Base-by-base conservation (phyloP, 2,113 vertebrate species). In the Myocastor coypus region DNA sequence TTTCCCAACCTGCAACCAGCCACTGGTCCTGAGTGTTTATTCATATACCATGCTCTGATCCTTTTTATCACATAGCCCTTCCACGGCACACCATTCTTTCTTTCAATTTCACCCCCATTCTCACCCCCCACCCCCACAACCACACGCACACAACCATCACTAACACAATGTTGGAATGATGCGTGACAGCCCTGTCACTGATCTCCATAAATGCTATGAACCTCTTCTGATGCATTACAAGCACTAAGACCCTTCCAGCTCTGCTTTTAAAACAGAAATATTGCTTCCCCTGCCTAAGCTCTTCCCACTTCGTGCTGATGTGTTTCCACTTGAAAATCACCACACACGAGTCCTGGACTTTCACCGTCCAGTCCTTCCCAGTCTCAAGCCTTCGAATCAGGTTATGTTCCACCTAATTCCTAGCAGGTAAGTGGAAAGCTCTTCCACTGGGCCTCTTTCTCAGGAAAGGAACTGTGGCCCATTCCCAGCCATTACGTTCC, bases 261-360 rank as follows among this genome's bases (percentile, higher is more conserved):
- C 89, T 92, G n/a, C 12, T 37, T 61, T 83, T 91, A 66, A 61
- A 92, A 80, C 42, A 94, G 19, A 80, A 69, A 42, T 40, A 75
- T 40, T n/a, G n/a, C 1, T 77, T 37, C 5, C 20, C 77, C 52
- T 81, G 50, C 37, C 42, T 42, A 83, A 61, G 68, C 42, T 64
- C 46, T 81, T 91, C 20, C n/a, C 34, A 40, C 55, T 87, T 28
- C 73, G 30, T 63, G 37, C 66, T 83, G 52, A 90, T 42, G 55
- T 28, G 86, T 59, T 95, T 52, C 83, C 42, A 50, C 19, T 59
- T 83, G 59, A 64, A 96, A 64, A 64, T 52, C 37, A 92, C 46
- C 61, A 55, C 19, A 5, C 7, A 5, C 1, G 61, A 92, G n/a
- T 11, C 63, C 64, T 12, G 17, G 83, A 84, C 78, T 91, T 87